A percentile compares a stretch with the other conserved stretches of the same genome.
These are phyloP conservation scores for Pogonophryne albipinna DNA, from an alignment of 2,797 vertebrate species.

Conservation along the genomic window DNA sequence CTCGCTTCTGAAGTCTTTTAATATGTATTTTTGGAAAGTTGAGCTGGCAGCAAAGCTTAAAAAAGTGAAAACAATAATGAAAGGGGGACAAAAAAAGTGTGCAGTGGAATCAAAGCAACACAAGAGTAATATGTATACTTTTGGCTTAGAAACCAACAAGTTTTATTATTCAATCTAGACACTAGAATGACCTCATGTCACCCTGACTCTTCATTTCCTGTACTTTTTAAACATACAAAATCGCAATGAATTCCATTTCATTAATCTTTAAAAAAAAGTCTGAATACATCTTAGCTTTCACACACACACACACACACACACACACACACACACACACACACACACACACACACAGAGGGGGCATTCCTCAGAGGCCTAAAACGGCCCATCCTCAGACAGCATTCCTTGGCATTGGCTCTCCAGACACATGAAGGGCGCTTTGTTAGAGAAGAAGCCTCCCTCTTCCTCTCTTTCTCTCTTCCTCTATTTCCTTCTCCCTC, in stretches of 20 bases:
- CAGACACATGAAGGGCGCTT: conserved; percentile 82
- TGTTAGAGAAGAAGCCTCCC: conserved; percentile 70
- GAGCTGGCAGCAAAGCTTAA: conserved; percentile 58
- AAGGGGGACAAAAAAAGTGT: background rate
- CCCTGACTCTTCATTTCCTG: conserved; percentile 1
- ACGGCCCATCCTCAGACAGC: conserved; percentile 79
- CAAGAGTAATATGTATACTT: background rate
- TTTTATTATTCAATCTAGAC: conserved; percentile 11
- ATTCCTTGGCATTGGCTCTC: conserved; percentile 80
- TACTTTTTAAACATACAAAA: background rate
- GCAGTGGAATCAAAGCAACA: background rate
- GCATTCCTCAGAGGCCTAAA: conserved; percentile 77
- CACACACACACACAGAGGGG: conserved; percentile 37
- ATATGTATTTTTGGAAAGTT: conserved; percentile 49
- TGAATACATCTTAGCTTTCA: background rate
- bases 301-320: too few species aligned
- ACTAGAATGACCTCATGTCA: conserved; percentile 14
- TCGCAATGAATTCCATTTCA: background rate
- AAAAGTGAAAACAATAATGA: background rate
- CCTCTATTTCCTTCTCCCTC: background rate
- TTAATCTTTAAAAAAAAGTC: background rate
- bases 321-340: conserved; percentile 4
- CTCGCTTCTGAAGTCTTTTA: conserved; percentile 46
- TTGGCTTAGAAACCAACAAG: conserved; percentile 2
- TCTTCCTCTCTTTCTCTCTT: conserved; percentile 12